Evolutionary conservation across 2,888 invertebrate species (phyloP).

Genomic region (Cephus sareptanus): DNA sequence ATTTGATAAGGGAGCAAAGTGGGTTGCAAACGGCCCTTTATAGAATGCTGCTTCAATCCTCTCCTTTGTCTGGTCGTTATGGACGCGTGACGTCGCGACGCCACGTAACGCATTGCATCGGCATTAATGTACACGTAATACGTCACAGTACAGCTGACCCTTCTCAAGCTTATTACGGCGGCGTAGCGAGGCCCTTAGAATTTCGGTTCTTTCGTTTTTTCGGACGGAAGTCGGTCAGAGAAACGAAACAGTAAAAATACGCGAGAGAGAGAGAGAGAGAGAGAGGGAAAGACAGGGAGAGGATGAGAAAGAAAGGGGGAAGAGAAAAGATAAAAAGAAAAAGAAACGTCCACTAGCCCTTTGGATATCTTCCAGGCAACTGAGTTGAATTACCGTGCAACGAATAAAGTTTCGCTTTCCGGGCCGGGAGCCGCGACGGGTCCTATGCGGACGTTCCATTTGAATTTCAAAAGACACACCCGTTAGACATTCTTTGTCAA

Average conservation of each 20-base stretch:
- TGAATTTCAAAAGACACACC: constrained; percentile 40
- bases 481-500: constrained; percentile 31
- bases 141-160: background rate
- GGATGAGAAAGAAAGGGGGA: constrained; percentile 29
- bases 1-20: background rate
- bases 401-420: constrained; percentile 26
- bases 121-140: background rate
- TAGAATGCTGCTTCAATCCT: background rate
- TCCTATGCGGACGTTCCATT: constrained; percentile 28
- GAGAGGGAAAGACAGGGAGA: too few species aligned
- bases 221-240: background rate
- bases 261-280: background rate
- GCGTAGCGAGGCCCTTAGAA: background rate
- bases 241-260: background rate
- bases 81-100: background rate
- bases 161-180: background rate
- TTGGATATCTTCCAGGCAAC: constrained; percentile 40
- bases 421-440: background rate
- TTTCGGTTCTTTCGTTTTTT: background rate
- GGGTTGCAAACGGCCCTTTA: background rate
- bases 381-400: constrained; percentile 44
- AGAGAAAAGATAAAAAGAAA: constrained; percentile 17
- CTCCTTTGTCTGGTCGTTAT: background rate
- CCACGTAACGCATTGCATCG: background rate
- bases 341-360: constrained; percentile 27